Conservation (phyloP, 2,888 invertebrate genomes). For the Lobophora halterata region DNA sequence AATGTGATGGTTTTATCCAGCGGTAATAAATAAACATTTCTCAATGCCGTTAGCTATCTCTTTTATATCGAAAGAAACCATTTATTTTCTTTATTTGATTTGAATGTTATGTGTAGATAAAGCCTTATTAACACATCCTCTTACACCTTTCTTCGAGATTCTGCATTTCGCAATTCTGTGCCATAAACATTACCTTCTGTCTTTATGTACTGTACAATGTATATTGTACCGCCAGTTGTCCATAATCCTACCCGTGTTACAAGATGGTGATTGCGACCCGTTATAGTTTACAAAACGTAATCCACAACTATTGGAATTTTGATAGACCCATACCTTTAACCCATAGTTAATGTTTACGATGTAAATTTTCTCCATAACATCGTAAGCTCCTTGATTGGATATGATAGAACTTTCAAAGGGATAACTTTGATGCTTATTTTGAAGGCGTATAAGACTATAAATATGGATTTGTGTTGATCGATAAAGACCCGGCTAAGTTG, state of each 20-base stretch:
- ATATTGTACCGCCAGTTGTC: constrained; percentile 7
- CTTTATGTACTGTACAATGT: constrained; percentile 1
- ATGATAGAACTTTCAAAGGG: constrained; percentile 59
- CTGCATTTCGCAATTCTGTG: no score
- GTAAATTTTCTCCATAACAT: constrained; percentile 78
- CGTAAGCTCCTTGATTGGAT: constrained; percentile 75
- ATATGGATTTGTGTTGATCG: constrained; percentile 28
- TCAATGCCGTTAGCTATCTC: no score
- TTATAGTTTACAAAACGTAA: constrained; percentile 81
- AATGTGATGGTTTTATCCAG: no score
- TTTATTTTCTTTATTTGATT: no score
- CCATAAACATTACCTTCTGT: no score
- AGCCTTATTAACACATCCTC: no score
- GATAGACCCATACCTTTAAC: constrained; percentile 40
- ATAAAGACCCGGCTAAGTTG: constrained; percentile 24
- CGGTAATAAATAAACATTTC: no score
- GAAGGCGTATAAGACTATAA: constrained; percentile 29
- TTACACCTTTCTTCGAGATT: no score
- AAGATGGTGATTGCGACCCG: constrained; percentile 78
- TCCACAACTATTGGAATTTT: constrained; percentile 76
- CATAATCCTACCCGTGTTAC: constrained; percentile 54
- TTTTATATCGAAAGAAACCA: no score
- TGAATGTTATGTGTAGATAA: no score
- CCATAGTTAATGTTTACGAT: constrained; percentile 75
- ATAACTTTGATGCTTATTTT: constrained; percentile 30